Evolutionary conservation across 2,888 invertebrate genomes (phyloP).

Genomic region (Gortyna flavago): DNA sequence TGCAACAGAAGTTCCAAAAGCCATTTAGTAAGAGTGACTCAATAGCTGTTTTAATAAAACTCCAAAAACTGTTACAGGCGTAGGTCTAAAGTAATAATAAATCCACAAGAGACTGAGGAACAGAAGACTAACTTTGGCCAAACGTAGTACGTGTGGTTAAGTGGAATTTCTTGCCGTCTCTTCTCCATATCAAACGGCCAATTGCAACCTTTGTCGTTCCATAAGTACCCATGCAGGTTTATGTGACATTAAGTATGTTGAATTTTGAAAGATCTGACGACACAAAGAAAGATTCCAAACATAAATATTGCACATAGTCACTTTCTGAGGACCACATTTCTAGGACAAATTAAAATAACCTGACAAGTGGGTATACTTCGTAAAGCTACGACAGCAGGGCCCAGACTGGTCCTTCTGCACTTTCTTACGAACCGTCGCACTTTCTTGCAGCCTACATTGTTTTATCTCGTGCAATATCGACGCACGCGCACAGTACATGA

Average conservation of each 20-base stretch:
- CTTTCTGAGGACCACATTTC: not conserved
- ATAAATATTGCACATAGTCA: too few species aligned
- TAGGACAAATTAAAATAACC: not conserved
- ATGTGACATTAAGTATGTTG: too few species aligned
- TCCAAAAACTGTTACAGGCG: conserved; percentile 65
- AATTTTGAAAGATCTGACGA: too few species aligned
- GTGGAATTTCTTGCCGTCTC: too few species aligned
- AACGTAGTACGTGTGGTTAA: not conserved
- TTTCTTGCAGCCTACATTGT: conserved; percentile 74
- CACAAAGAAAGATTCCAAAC: not conserved
- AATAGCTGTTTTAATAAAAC: conserved; percentile 55
- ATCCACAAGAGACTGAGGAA: not conserved
- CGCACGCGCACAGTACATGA: conserved; percentile 56
- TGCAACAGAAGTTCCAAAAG: conserved; percentile 47
- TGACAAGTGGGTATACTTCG: not conserved
- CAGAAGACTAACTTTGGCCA: conserved; percentile 11
- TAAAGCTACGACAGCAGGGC: not conserved
- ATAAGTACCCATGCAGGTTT: too few species aligned
- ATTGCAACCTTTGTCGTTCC: not conserved
- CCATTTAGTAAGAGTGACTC: conserved; percentile 45
- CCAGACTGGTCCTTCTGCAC: conserved; percentile 21
- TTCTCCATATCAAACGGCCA: not conserved
- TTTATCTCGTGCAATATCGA: conserved; percentile 73
- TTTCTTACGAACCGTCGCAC: conserved; percentile 41
- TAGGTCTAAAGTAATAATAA: conserved; percentile 61